Evolutionary conservation across 2,113 vertebrate species (phyloP).

Genomic region (Morone chrysops): DNA sequence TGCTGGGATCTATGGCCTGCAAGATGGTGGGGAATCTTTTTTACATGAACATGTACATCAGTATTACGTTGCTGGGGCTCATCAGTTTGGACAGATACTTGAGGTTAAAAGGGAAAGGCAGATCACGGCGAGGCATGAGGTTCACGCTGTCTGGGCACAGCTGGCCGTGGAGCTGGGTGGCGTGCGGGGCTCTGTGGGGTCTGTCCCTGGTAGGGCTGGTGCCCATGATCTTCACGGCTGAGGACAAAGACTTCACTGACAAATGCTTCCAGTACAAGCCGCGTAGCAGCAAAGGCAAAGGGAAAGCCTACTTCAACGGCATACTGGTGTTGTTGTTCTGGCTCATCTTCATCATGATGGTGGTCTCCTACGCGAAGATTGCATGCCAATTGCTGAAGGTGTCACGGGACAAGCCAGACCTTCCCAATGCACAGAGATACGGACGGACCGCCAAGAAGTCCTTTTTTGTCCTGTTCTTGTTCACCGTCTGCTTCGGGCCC

Average conservation of each 20-base stretch:
- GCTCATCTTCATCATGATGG: constrained; percentile 87
- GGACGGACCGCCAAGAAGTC: constrained; percentile 88
- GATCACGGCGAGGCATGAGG: constrained; percentile 57
- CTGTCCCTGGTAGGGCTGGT: constrained; percentile 78
- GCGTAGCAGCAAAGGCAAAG: constrained; percentile 64
- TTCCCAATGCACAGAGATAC: constrained; percentile 89
- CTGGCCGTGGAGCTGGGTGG: constrained; percentile 67
- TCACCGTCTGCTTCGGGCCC: constrained; percentile 92
- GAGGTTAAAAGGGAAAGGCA: constrained; percentile 79
- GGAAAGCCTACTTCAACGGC: constrained; percentile 87
- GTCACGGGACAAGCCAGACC: constrained; percentile 85
- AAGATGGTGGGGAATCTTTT: constrained; percentile 89
- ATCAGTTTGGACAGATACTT: constrained; percentile 91
- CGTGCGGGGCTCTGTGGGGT: constrained; percentile 85
- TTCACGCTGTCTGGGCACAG: constrained; percentile 69
- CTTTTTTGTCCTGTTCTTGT: constrained; percentile 92
- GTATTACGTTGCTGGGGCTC: constrained; percentile 91
- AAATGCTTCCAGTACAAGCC: constrained; percentile 89
- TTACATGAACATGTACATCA: constrained; percentile 96
- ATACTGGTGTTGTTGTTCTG: constrained; percentile 87
- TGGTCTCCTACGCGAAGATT: constrained; percentile 89
- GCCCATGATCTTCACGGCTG: constrained; percentile 77
- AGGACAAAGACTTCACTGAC: constrained; percentile 49
- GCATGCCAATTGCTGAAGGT: constrained; percentile 85
- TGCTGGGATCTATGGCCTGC: constrained; percentile 83